Base-by-base conservation (phyloP, 2,888 invertebrate genomes). In the Meta bourneti region DNA sequence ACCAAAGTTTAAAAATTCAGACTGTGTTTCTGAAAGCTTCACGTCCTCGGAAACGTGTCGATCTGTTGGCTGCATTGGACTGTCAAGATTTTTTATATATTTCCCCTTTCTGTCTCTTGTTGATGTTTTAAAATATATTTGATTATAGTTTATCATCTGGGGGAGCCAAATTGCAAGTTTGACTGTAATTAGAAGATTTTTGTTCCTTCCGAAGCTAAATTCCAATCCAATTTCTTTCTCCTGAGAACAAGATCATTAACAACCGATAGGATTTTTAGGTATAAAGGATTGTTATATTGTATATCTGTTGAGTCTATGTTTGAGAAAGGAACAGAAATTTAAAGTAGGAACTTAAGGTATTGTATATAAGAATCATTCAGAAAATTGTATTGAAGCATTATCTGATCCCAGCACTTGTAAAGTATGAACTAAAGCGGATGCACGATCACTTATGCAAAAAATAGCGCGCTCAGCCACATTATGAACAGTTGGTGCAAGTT, bases 281-380 rank as follows among this genome's bases (percentile, higher is more conserved):
- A 69, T 52, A 85, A 90, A 86, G 90, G 91, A 91, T 82, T 91
- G 91, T 91, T 90, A 85, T 83, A 82, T 71, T 91, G 91, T 91
- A 91, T 82, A 91, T 91, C 80, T 82, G 79, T 87, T 84, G 79
- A 48, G 52, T 79, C 51, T 84, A 34, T 52, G 34, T 77, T n/a
- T 8, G 71, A 48, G n/a, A 75, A 75, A 84, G 54, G 52, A 81
- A 48, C 48, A 81, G 48, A 84, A 75, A 51, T 72, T 20, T 13
- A 54, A 52, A 52, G 52, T 78, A 78, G 74, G n/a, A 74, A 80
- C 48, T 72, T 90, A 71, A 61, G 79, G 61, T 79, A 49, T 71
- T 90, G 89, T 90, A 90, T 13, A 90, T 90, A 90, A 71, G 77
- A 90, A 78, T 84, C 54, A 54, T 54, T 83, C 52, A 51, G 51